Conservation (phyloP, 2,797 vertebrate genomes). For the Sphaeramia orbicularis region DNA sequence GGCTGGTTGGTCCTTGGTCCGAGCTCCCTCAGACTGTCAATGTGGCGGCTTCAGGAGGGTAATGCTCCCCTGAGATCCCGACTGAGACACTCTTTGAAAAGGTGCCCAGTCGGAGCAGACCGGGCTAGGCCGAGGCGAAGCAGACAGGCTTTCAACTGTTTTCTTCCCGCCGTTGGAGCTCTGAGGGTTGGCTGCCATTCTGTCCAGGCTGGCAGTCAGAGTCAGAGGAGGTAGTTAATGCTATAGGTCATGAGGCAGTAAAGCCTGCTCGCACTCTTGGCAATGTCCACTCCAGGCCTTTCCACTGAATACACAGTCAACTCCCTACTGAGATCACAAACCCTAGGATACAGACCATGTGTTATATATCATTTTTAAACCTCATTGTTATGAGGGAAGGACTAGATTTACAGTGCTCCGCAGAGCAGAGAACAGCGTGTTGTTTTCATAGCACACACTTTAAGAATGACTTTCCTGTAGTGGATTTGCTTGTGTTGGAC, state of each 20-base stretch:
- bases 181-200: slow-evolving; percentile 56
- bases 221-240: slow-evolving; percentile 46
- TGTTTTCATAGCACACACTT: slow-evolving; percentile 30
- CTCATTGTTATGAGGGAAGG: slow-evolving; percentile 26
- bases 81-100: slow-evolving; percentile 65
- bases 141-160: slow-evolving; percentile 69
- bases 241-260: slow-evolving; percentile 27
- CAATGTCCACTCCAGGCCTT: slow-evolving; percentile 9
- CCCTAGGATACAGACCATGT: slow-evolving; percentile 5
- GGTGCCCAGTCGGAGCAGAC: slow-evolving; percentile 37
- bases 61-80: slow-evolving; percentile 29
- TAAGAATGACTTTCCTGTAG: slow-evolving; percentile 24
- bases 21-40: slow-evolving; percentile 23
- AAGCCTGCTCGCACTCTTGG: slow-evolving; percentile 32
- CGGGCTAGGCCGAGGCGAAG: slow-evolving; percentile 18
- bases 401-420: slow-evolving; percentile 10
- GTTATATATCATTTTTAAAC: slow-evolving; percentile 3
- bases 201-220: slow-evolving; percentile 52
- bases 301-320: slow-evolving; percentile 10
- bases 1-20: slow-evolving; percentile 26
- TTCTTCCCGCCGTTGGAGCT: slow-evolving; percentile 29
- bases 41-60: slow-evolving; percentile 30
- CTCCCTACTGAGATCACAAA: slow-evolving; percentile 2
- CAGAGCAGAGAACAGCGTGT: slow-evolving; percentile 1
- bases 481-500: slow-evolving; percentile 18